Evolutionary conservation across 2,888 invertebrate genomes (phyloP).

Genomic region (Melangyna quadrimaculata): DNA sequence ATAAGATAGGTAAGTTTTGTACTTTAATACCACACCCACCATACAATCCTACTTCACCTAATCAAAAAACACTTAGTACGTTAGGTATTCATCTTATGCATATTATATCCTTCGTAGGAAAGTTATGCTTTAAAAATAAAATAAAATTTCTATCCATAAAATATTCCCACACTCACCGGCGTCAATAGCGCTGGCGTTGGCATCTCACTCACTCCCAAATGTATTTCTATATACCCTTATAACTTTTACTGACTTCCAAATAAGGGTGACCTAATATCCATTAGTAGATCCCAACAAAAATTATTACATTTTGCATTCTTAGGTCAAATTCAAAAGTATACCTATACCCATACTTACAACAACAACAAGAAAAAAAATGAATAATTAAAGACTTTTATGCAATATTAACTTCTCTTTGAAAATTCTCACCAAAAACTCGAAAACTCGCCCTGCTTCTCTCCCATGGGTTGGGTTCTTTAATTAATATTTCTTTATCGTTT

Average conservation of each 20-base stretch:
- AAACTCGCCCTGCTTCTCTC: not conserved
- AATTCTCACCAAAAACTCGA: slow-evolving; percentile 1
- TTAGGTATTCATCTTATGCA: not conserved
- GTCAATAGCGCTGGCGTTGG: too few relatives aligned
- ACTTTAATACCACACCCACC: not conserved
- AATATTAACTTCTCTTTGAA: slow-evolving; percentile 44
- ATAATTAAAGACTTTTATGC: slow-evolving; percentile 39
- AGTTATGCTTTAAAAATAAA: not conserved
- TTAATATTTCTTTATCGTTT: slow-evolving; percentile 52
- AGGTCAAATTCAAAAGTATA: slow-evolving; percentile 20
- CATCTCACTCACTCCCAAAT: not conserved
- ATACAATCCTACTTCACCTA: not conserved
- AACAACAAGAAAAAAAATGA: slow-evolving; percentile 12
- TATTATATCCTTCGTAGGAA: not conserved
- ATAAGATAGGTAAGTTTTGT: not conserved
- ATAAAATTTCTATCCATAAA: not conserved
- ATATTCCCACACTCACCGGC: not conserved
- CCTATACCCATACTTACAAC: too few relatives aligned
- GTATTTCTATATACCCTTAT: not conserved
- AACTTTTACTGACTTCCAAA: slow-evolving; percentile 23
- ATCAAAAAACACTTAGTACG: not conserved
- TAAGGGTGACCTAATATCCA: slow-evolving; percentile 35
- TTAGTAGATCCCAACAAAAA: slow-evolving; percentile 18
- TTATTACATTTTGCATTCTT: slow-evolving; percentile 26
- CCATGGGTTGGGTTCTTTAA: slow-evolving; percentile 31